phyloP scores from a whole-genome alignment of 2,797 vertebrate genomes.

The Chrysocyon brachyurus region DNA sequence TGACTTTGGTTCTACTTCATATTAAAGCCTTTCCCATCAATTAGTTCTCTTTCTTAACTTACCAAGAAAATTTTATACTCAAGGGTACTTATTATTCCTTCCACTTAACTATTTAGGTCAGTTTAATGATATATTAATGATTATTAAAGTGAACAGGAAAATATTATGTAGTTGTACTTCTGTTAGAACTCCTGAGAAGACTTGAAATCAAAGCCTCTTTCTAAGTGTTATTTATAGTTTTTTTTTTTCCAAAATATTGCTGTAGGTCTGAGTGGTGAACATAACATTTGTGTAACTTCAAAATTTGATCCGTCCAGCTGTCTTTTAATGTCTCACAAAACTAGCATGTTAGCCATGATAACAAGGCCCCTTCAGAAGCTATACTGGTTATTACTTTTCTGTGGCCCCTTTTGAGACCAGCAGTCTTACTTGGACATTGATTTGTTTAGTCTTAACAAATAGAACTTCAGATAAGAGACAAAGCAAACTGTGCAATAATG shows the following conservation, averaged over 20 bases:
- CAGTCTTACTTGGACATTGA: not conserved
- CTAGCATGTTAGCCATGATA: not conserved
- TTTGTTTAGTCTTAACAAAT: constrained; percentile 61
- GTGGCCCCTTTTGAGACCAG: constrained; percentile 1
- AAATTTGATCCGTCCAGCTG: not conserved
- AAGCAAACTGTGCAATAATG: constrained; percentile 1
- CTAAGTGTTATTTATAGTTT: constrained; percentile 6
- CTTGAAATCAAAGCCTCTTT: constrained; percentile 39
- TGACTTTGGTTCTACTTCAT: not conserved
- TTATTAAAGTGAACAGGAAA: constrained; percentile 38
- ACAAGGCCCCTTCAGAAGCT: not conserved
- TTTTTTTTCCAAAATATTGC: not conserved
- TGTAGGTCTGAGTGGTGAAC: not conserved
- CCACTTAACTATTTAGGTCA: not conserved
- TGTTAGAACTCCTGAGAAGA: not conserved
- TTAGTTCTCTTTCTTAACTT: constrained; percentile 36
- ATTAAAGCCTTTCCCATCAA: not conserved
- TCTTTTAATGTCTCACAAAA: constrained; percentile 33
- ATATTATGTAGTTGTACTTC: not conserved
- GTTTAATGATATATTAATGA: constrained; percentile 24
- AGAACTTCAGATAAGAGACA: constrained; percentile 45
- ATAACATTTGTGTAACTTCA: not conserved
- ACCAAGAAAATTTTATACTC: constrained; percentile 52
- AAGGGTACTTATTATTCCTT: constrained; percentile 18
- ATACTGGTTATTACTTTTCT: not conserved